Percentiles rank a stretch among this genome's conserved stretches.
Conservation (phyloP, 2,113 vertebrate genomes). For the Microtus oregoni region DNA sequence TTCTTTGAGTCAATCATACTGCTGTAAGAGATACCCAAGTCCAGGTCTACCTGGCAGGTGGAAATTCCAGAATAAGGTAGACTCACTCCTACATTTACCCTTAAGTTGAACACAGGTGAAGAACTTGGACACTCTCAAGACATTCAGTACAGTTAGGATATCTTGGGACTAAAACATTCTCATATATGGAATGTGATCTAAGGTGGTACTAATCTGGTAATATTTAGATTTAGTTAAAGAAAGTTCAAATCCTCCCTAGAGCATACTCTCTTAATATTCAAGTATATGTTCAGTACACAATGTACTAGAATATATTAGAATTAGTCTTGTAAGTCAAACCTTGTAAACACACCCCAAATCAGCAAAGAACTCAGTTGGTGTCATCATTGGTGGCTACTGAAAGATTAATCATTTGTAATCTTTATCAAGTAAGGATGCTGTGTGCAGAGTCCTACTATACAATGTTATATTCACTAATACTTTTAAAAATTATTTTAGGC, state of each 20-base stretch:
- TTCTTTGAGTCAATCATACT: not conserved
- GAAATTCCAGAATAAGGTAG: not conserved
- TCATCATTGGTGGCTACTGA: not conserved
- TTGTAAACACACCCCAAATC: not conserved
- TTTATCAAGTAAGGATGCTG: not conserved
- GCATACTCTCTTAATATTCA: not conserved
- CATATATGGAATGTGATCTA: not conserved
- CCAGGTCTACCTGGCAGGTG: not conserved
- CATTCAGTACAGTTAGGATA: not conserved
- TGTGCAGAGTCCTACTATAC: not conserved
- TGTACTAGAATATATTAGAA: not conserved
- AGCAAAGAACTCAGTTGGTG: not conserved
- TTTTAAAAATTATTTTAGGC: not conserved
- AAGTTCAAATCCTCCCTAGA: not conserved
- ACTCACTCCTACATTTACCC: too few relatives aligned
- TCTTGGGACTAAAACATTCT: not conserved
- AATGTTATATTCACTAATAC: not conserved
- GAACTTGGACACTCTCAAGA: not conserved
- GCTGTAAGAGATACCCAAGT: not conserved
- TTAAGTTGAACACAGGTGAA: not conserved
- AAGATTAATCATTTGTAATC: not conserved
- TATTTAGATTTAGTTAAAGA: not conserved
- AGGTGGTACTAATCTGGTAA: not conserved
- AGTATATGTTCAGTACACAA: not conserved
- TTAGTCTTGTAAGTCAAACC: not conserved